Conservation (phyloP, 2,888 invertebrate species). For the Dolomedes plantarius region DNA sequence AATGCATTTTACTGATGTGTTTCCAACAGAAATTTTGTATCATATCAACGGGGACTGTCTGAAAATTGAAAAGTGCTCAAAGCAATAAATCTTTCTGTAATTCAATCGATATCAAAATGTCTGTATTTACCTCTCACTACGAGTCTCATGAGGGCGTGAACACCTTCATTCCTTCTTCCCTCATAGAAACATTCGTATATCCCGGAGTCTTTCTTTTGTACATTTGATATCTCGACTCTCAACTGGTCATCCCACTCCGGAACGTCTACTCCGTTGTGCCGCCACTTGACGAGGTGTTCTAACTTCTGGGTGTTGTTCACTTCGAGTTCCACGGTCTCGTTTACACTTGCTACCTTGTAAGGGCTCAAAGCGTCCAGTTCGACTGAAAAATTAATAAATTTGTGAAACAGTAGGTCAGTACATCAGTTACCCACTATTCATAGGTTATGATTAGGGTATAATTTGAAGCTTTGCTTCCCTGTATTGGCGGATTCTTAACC, state of each 20-base stretch:
- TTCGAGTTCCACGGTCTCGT: slow-evolving; percentile 43
- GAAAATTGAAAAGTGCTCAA: no score
- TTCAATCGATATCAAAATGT: no score
- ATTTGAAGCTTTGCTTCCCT: no score
- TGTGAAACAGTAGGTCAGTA: not conserved
- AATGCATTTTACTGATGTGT: no score
- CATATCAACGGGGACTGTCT: no score
- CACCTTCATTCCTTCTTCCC: slow-evolving; percentile 50
- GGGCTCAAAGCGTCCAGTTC: slow-evolving; percentile 53
- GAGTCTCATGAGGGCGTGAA: slow-evolving; percentile 66
- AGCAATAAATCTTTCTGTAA: no score
- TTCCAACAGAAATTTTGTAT: no score
- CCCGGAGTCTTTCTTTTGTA: slow-evolving; percentile 38
- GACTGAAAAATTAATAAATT: slow-evolving; percentile 33
- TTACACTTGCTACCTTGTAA: slow-evolving; percentile 37
- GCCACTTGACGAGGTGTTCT: slow-evolving; percentile 49
- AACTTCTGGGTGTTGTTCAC: slow-evolving; percentile 32
- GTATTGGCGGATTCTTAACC: no score
- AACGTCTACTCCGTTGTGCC: slow-evolving; percentile 47
- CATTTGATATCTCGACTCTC: slow-evolving; percentile 31
- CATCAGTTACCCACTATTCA: no score
- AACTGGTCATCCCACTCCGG: slow-evolving; percentile 38
- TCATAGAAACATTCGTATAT: slow-evolving; percentile 72
- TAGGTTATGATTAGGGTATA: no score
- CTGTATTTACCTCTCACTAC: slow-evolving; percentile 69